phyloP scores from a whole-genome alignment of 2,113 vertebrate genomes.

The Puffinus mauretanicus region DNA sequence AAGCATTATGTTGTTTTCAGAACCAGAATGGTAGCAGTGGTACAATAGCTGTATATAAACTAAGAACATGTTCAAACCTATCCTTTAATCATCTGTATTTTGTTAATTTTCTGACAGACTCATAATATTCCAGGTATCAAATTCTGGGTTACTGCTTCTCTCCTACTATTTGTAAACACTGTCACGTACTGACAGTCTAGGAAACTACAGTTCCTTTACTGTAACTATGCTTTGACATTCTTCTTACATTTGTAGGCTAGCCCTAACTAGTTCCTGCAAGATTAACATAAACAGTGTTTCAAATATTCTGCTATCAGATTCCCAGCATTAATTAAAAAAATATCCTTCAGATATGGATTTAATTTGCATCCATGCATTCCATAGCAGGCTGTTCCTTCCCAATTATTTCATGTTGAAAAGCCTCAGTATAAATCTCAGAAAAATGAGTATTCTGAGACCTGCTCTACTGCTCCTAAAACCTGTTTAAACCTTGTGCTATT shows the following conservation, averaged over 20 bases:
- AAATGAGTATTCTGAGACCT: neutral
- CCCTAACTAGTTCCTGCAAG: conserved; percentile 24
- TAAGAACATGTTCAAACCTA: neutral
- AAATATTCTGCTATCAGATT: conserved; percentile 35
- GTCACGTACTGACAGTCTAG: neutral
- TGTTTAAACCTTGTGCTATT: neutral
- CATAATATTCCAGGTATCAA: neutral
- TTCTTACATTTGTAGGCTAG: neutral
- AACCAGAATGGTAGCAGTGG: neutral
- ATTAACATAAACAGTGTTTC: conserved; percentile 37
- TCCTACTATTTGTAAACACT: neutral
- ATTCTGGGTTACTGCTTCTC: neutral
- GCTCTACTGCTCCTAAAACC: neutral
- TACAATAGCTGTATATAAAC: neutral
- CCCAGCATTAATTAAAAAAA: conserved; percentile 35
- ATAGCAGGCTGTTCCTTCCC: neutral
- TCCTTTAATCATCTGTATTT: neutral
- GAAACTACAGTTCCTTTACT: neutral
- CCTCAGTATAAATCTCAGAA: neutral
- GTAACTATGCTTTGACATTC: neutral
- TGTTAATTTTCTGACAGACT: neutral
- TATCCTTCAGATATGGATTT: conserved; percentile 30
- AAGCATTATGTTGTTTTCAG: neutral
- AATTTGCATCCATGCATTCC: conserved; percentile 27
- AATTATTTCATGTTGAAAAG: neutral